Base-by-base conservation (phyloP, 1,140 invertebrate species). In the Nymphalis io region DNA sequence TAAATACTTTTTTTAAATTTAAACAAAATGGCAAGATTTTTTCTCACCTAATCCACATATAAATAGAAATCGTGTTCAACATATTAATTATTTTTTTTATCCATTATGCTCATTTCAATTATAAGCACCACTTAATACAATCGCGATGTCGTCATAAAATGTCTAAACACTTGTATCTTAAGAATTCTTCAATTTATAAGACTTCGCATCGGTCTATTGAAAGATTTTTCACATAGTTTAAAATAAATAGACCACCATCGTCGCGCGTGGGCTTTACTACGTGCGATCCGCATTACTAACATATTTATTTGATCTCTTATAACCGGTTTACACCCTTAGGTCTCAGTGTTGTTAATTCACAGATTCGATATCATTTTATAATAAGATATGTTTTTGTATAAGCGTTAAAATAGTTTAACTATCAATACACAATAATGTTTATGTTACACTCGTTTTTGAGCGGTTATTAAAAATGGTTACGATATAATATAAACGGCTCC, bases 201-300 rank as follows among this genome's bases (percentile, higher is more conserved):
- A 65, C 48, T 57, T 58, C 3, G 57, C 27, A 53, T 73, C 66
- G 39, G 12, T 39, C 57, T 33, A 42, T 57, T 59, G 5, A 60
- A 15, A 42, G 13, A 63, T 73, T 72, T 78, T 76, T 77, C 60
- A 74, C 75, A 76, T 68, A 73, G 72, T 71, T 71, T 71, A 74
- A 74, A 76, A 78, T 82, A 83, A 76, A 74, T 74, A 76, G 81
- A 82, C 81, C 82, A 83, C 81, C 82, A 59, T 68, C 53, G 73
- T 55, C 44, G 75, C 10, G 78, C 79, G 82, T 78, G 69, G 79
- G 73, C 57, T 38, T 48, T 39, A 38, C 57, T 68, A 60, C 72
- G 65, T 68, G 63, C 72, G 61, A 75, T 75, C 68, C 60, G 59
- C 68, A 72, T 73, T 61, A 55, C 64, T 69, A 16, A 27, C 51